Base-by-base conservation (phyloP, 2,888 invertebrate genomes). In the Tiphia femorata region DNA sequence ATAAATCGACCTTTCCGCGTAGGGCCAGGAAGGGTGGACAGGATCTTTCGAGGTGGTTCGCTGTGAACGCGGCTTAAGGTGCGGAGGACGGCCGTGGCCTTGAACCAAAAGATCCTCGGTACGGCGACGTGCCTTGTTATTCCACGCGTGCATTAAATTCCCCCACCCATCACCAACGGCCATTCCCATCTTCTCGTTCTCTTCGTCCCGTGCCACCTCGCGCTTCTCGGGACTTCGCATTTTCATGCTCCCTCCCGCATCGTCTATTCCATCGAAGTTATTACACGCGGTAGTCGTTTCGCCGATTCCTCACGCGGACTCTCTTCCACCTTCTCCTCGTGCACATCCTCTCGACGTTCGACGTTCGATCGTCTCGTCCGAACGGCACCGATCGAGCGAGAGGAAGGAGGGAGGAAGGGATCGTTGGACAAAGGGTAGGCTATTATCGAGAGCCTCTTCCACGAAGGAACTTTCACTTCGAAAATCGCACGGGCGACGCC, bases 111-210 rank as follows among this genome's bases (percentile, higher is more conserved):
- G n/a, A n/a, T n/a, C n/a, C n/a, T n/a, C n/a, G n/a, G n/a, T n/a
- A n/a, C n/a, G n/a, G n/a, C n/a, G n/a, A n/a, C n/a, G n/a, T 46
- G 44, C 47, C 43, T 61, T 43, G 47, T 65, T 67, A 64, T 52
- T 61, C 53, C 52, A 38, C 57, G 49, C 25, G 50, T 50, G 53
- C 56, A 53, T 54, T 52, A 55, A 56, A 41, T 44, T 21, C 47
- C n/a, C n/a, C n/a, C n/a, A n/a, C n/a, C n/a, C n/a, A n/a, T n/a
- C n/a, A n/a, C n/a, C n/a, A n/a, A n/a, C n/a, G n/a, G n/a, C n/a
- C n/a, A n/a, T n/a, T n/a, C n/a, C n/a, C n/a, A n/a, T n/a, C n/a
- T n/a, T n/a, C n/a, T n/a, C n/a, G n/a, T n/a, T n/a, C n/a, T n/a
- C n/a, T n/a, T n/a, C n/a, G n/a, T n/a, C n/a, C n/a, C n/a, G n/a